A percentile compares a stretch with the other conserved stretches of the same genome.
These are phyloP conservation scores for Kryptolebias marmoratus DNA, from an alignment of 2,113 vertebrate genomes.

Conservation along the genomic window DNA sequence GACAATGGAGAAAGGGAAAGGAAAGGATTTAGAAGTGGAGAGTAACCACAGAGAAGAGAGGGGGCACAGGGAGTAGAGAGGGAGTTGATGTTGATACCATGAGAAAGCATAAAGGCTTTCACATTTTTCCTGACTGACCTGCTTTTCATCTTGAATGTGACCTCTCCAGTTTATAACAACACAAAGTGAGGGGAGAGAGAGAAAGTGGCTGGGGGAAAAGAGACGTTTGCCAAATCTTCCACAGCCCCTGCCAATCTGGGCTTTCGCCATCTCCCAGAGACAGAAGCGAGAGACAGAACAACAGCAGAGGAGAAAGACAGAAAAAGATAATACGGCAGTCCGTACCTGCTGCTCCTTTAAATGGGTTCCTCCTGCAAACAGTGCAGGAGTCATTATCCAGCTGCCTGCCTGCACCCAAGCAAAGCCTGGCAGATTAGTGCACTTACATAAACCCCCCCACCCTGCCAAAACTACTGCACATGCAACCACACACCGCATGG, in stretches of 20 bases:
- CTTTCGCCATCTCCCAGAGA: constrained; percentile 66
- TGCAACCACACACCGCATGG: constrained; percentile 45
- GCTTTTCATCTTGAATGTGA: constrained; percentile 85
- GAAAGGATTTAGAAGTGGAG: constrained; percentile 68
- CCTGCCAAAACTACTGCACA: constrained; percentile 49
- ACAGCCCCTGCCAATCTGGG: constrained; percentile 74
- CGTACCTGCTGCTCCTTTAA: constrained; percentile 76
- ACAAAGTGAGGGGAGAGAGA: constrained; percentile 69
- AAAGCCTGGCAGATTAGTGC: constrained; percentile 74
- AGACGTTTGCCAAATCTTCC: constrained; percentile 75
- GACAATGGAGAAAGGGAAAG: constrained; percentile 66
- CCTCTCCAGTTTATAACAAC: constrained; percentile 80
- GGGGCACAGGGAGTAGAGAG: constrained; percentile 37
- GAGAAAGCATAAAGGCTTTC: constrained; percentile 83
- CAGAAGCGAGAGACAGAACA: constrained; percentile 46
- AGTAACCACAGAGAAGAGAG: constrained; percentile 60
- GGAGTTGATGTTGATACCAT: constrained; percentile 81
- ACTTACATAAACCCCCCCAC: constrained; percentile 66
- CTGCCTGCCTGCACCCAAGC: constrained; percentile 64
- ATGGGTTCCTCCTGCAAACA: constrained; percentile 59
- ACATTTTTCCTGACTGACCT: constrained; percentile 83
- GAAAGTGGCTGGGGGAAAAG: constrained; percentile 53
- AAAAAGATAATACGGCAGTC: constrained; percentile 45
- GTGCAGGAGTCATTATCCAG: constrained; percentile 69
- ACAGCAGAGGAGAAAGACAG: constrained; percentile 30